Evolutionary conservation across 2,888 invertebrate genomes (phyloP).

Genomic region (Drymonia ruficornis): DNA sequence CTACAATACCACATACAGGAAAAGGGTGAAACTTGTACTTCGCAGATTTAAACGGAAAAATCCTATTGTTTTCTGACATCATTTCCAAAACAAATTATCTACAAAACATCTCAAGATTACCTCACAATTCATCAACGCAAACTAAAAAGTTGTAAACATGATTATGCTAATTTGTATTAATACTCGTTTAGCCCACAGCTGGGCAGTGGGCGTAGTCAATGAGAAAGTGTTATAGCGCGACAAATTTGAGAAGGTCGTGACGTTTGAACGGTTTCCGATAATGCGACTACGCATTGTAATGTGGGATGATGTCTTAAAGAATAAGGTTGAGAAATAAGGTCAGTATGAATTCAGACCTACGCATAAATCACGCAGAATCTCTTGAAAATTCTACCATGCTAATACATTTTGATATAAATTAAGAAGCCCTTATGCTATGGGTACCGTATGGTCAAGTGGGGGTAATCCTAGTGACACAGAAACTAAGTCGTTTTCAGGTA

Average conservation of each 20-base stretch:
- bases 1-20: no score
- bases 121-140: background rate
- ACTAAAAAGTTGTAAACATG: conserved; percentile 1
- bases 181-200: conserved; percentile 1
- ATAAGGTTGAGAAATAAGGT: background rate
- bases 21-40: no score
- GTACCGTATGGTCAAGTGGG: no score
- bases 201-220: conserved; percentile 5
- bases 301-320: background rate
- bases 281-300: background rate
- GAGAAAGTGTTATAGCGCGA: conserved; percentile 2
- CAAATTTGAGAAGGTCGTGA: conserved; percentile 3
- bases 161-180: conserved; percentile 1
- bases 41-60: no score
- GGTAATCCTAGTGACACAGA: no score
- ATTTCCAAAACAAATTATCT: background rate
- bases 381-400: no score
- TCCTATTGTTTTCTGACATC: background rate
- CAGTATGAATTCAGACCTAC: background rate
- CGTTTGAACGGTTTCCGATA: background rate
- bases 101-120: background rate
- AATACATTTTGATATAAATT: no score
- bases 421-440: no score
- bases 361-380: background rate
- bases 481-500: no score